Evolutionary conservation across 2,797 vertebrate genomes (phyloP), one percentile per base, ranked within the genome.

Genomic region (Fratercula arctica): DNA sequence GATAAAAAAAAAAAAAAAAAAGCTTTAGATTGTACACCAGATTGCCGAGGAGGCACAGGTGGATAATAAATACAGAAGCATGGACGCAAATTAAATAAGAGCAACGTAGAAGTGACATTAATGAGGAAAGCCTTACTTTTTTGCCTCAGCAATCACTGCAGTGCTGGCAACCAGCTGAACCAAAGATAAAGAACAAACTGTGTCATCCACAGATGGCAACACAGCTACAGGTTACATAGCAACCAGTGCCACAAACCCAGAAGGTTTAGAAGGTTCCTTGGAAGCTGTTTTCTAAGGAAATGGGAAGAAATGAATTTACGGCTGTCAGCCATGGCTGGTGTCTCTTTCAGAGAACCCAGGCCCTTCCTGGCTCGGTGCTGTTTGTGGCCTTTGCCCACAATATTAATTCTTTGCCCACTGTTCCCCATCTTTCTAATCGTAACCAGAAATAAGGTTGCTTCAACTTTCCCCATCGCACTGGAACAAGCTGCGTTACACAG

Each of bases 401-500:
- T 13, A 33, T 2, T 35, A 41, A 39, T 59, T 43, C 50, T 64
- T 54, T 51, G 51, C 51, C 26, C 8, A 4, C 14, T 31, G 13
- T 23, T 60, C 13, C 24, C 45, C 53, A 18, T 14, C 84, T 39
- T 73, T 24, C 26, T 28, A 39, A 31, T 35, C 6, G 8, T 8
- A 48, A 29, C 20, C n/a, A 88, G 20, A n/a, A 41, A 4, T 3
- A 25, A 69, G 33, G 29, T 6, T 16, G 39, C 61, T 57, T 74
- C 51, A 39, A 1, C 39, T 25, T 41, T 54, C 37, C 41, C 69
- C 18, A 14, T 14, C 1, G 3, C 66, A 4, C 0, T 37, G 77
- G 37, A 25, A 68, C 9, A 41, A n/a, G 53, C 56, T 43, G 9
- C 1, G 1, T 46, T 19, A 67, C 28, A 28, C 29, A 28, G 53